Conservation (phyloP, 2,113 vertebrate species). For the Microcebus murinus region DNA sequence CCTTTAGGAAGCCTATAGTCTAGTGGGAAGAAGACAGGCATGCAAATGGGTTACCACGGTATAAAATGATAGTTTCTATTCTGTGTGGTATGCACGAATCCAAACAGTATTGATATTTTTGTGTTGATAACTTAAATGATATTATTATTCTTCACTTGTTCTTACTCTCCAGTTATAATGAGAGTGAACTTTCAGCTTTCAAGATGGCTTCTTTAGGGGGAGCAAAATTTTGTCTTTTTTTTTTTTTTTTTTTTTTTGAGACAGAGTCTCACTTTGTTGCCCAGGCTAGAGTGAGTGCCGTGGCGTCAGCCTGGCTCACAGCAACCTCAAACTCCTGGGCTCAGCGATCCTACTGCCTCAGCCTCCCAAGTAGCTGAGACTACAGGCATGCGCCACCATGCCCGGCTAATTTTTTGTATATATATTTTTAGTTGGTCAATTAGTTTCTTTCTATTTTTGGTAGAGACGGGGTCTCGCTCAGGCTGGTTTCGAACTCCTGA, state of each 20-base stretch:
- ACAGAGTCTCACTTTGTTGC: no score
- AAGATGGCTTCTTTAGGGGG: background rate
- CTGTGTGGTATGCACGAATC: background rate
- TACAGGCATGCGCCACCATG: no score
- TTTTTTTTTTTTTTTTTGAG: background rate
- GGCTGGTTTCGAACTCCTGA: no score
- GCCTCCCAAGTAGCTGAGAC: no score
- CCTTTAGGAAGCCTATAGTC: background rate
- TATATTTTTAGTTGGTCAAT: no score
- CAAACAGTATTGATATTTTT: background rate
- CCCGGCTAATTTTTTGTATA: no score
- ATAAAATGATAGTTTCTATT: background rate
- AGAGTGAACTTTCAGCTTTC: conserved; percentile 10
- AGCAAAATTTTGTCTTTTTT: background rate
- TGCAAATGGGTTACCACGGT: background rate
- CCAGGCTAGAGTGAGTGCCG: no score
- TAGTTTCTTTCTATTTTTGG: no score
- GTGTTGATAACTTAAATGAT: background rate
- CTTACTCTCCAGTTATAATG: background rate
- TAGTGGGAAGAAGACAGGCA: background rate
- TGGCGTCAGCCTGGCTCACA: no score
- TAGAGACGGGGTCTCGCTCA: no score
- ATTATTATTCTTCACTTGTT: background rate
- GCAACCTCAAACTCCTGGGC: no score
- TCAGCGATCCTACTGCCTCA: no score